Evolutionary conservation across 2,797 vertebrate species (phyloP).

Genomic region (Selene dorsalis): DNA sequence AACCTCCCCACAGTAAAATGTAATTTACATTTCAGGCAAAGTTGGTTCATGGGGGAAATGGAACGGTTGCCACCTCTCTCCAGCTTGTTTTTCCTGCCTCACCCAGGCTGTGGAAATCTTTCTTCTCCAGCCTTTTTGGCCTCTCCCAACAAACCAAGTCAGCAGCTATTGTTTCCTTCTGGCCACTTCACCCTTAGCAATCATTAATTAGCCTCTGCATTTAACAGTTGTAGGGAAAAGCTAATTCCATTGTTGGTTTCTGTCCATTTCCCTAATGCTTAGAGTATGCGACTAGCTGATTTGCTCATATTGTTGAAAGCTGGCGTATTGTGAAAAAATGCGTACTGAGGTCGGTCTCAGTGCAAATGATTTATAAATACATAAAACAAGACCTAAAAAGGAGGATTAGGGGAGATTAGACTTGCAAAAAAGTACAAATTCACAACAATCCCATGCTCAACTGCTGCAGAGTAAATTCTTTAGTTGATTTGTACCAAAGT

Average conservation of each 20-base stretch:
- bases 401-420: constrained; percentile 55
- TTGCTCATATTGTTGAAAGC: constrained; percentile 5
- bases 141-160: constrained; percentile 33
- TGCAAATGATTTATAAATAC: constrained; percentile 44
- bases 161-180: constrained; percentile 63
- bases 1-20: constrained; percentile 8
- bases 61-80: constrained; percentile 30
- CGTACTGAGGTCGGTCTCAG: constrained; percentile 15
- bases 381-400: constrained; percentile 39
- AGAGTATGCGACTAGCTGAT: constrained; percentile 22
- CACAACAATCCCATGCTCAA: constrained; percentile 9
- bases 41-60: constrained; percentile 10
- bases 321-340: constrained; percentile 7
- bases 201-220: constrained; percentile 56
- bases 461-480: constrained; percentile 22
- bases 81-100: constrained; percentile 32
- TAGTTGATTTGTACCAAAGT: constrained; percentile 15
- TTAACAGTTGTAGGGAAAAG: constrained; percentile 57
- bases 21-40: constrained; percentile 38
- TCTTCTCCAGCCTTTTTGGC: constrained; percentile 39
- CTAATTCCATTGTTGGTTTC: constrained; percentile 56
- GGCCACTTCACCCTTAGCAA: constrained; percentile 49
- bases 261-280: constrained; percentile 40
- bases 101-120: constrained; percentile 24
- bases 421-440: constrained; percentile 9